phyloP scores from a whole-genome alignment of 2,797 vertebrate species.

The Pygocentrus nattereri region DNA sequence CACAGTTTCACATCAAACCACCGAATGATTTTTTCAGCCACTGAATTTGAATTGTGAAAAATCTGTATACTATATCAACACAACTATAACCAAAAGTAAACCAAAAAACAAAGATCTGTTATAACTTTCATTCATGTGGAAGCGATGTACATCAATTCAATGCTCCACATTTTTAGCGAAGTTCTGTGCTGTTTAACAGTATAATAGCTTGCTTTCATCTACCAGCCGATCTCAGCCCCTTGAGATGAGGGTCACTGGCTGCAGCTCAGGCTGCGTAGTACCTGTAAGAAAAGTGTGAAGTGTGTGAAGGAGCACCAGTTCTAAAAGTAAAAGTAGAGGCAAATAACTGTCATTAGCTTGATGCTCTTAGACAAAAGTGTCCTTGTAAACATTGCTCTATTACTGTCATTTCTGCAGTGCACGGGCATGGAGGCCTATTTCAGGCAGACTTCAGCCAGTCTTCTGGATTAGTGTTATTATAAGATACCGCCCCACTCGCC shows the following conservation, averaged over 20 bases:
- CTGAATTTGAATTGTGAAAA: too few species aligned
- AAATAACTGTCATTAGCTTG: slow-evolving; percentile 38
- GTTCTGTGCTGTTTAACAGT: slow-evolving; percentile 13
- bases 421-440: slow-evolving; percentile 2
- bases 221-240: slow-evolving; percentile 12
- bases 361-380: slow-evolving; percentile 28
- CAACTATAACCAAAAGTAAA: too few species aligned
- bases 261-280: background rate
- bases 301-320: background rate
- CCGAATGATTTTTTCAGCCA: too few species aligned
- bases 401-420: slow-evolving; percentile 7
- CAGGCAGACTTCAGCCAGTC: slow-evolving; percentile 7
- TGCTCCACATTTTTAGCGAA: background rate
- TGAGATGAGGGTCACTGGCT: slow-evolving; percentile 23
- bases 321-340: slow-evolving; percentile 8
- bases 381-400: slow-evolving; percentile 48
- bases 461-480: slow-evolving; percentile 12
- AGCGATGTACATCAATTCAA: too few species aligned
- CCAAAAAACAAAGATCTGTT: too few species aligned
- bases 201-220: background rate
- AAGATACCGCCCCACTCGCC: background rate
- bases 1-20: too few species aligned
- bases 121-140: too few species aligned
- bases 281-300: background rate
- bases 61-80: too few species aligned